A percentile compares a stretch with the other conserved stretches of the same genome.
These are phyloP conservation scores for Xanthia togata DNA, from an alignment of 2,888 invertebrate genomes.

Conservation along the genomic window DNA sequence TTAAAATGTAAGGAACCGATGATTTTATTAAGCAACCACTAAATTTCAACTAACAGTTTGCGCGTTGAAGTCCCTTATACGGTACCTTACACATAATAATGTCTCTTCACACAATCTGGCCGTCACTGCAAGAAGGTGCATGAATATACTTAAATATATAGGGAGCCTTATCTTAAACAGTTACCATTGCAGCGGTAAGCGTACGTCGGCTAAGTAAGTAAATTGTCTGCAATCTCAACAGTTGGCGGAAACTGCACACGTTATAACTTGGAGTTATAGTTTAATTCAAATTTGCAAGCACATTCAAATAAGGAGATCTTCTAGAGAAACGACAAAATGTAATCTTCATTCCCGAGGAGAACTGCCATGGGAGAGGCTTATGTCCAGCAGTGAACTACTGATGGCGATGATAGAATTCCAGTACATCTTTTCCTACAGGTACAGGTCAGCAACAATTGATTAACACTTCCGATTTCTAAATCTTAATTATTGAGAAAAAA, in stretches of 20 bases:
- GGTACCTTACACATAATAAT: neutral
- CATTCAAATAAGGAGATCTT: neutral
- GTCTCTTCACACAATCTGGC: neutral
- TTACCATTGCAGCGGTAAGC: neutral
- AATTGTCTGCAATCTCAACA: neutral
- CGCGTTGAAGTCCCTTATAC: neutral
- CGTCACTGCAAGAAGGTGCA: no score
- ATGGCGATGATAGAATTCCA: neutral
- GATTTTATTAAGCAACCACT: neutral
- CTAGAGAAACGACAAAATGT: neutral
- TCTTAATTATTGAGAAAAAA: no score
- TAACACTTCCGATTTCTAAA: no score
- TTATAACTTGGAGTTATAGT: constrained; percentile 4
- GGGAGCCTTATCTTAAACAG: neutral
- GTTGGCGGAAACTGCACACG: neutral
- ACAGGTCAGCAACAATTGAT: neutral
- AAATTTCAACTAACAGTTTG: neutral
- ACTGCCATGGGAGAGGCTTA: neutral
- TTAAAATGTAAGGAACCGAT: neutral
- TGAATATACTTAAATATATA: neutral
- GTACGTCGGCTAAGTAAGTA: constrained; percentile 2
- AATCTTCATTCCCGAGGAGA: neutral
- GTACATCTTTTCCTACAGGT: neutral
- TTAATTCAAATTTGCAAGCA: neutral
- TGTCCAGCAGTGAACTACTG: neutral